Evolutionary conservation across 1,140 invertebrate genomes (phyloP).

Genomic region (Harlomillsia oculata): DNA sequence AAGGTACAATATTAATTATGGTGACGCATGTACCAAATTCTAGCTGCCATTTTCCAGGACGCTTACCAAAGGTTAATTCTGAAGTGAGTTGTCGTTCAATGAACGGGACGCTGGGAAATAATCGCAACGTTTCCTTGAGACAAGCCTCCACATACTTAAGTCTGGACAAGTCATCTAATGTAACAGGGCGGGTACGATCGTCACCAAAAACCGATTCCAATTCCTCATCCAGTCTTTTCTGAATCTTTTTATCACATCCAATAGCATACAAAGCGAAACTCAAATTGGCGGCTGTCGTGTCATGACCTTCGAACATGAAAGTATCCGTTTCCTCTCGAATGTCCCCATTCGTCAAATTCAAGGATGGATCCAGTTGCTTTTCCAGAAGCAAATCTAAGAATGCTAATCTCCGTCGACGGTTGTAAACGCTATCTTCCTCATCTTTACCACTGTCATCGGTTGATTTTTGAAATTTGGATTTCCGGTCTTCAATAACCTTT

Average conservation of each 20-base stretch:
- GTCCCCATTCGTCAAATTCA: conserved; percentile 54
- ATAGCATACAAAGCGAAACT: conserved; percentile 74
- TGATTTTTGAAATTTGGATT: too few relatives aligned
- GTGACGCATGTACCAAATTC: too few relatives aligned
- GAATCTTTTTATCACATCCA: conserved; percentile 66
- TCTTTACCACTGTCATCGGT: too few relatives aligned
- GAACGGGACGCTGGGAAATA: conserved; percentile 45
- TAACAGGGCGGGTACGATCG: conserved; percentile 46
- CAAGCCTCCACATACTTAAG: conserved; percentile 61
- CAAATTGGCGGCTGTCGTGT: conserved; percentile 76
- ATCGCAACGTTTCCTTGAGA: conserved; percentile 53
- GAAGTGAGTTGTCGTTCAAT: background rate
- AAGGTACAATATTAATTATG: too few relatives aligned
- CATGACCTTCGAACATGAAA: conserved; percentile 55
- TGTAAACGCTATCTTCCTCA: too few relatives aligned
- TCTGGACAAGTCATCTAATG: conserved; percentile 52
- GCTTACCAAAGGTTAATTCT: conserved; percentile 36
- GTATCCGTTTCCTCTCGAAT: conserved; percentile 61
- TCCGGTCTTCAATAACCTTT: too few relatives aligned
- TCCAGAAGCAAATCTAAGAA: conserved; percentile 66
- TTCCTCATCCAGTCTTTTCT: conserved; percentile 46
- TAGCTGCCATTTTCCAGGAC: too few relatives aligned
- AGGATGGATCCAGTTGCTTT: conserved; percentile 45
- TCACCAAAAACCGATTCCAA: conserved; percentile 45
- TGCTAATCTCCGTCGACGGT: conserved; percentile 48